Evolutionary conservation across 2,888 invertebrate species (phyloP), one percentile per base, ranked within the genome.

Genomic region (Pristionchus mayeri): DNA sequence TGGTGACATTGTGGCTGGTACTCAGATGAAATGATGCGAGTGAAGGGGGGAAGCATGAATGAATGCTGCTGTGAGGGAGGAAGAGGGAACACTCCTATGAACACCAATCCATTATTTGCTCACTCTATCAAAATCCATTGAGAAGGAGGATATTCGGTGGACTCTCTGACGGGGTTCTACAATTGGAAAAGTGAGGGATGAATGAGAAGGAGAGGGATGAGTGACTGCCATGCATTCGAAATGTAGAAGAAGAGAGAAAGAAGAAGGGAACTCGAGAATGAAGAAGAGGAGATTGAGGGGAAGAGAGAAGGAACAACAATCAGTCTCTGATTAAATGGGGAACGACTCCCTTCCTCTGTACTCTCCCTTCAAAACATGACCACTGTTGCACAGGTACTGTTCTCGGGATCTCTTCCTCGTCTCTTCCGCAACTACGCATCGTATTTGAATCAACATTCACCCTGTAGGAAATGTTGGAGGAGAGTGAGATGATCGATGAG

Each of bases 221-320:
- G 30, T 27, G 78, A 78, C 16, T 78, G 78, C 6, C 48, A 78
- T 52, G 78, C 50, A 78, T 50, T 52, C 16, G 52, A 40, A 50
- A 54, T 78, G 50, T 13, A 30, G 52, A 50, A 78, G 78, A 78
- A 54, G 18, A 30, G 50, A 44, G 21, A 21, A 27, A 24, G 13
- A 21, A 67, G 67, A 67, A 37, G 37, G 30, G 37, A 34, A 18
- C 24, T 24, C 7, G 18, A 78, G 78, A 34, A 37, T n/a, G 37
- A 37, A 52, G 78, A 48, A 24, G n/a, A 50, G n/a, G 30, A 78
- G 78, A 76, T 34, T 27, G 78, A 78, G 37, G n/a, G 21, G 40
- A 40, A 78, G 50, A 50, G 78, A 78, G 52, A 52, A 34, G 34
- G n/a, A 30, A 78, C 50, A 54, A 54, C 52, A 78, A 52, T 78